phyloP scores from a whole-genome alignment of 2,888 invertebrate genomes.

The Epinotia nisella region DNA sequence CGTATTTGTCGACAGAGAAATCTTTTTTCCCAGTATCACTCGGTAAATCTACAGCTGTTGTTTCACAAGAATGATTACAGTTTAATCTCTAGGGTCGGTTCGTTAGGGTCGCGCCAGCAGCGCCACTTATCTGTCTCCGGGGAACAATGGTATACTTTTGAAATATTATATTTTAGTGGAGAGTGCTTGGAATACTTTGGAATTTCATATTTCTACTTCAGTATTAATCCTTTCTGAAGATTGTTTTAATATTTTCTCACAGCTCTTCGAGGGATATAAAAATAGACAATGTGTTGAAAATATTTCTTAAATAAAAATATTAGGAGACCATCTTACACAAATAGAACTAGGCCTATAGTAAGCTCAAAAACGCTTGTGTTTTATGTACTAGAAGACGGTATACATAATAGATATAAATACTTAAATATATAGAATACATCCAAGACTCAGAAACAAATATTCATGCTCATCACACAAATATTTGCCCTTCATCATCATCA shows the following conservation, averaged over 20 bases:
- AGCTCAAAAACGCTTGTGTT: no score
- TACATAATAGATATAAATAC: no score
- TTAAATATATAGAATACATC: no score
- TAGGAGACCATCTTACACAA: no score
- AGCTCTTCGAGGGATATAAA: neutral
- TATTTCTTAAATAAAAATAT: no score
- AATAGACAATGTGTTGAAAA: no score
- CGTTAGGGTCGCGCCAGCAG: slow-evolving; percentile 32
- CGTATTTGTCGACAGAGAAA: neutral
- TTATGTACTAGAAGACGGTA: no score
- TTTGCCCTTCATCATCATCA: no score
- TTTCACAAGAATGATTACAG: slow-evolving; percentile 34
- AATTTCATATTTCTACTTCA: neutral
- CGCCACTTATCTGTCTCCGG: slow-evolving; percentile 26
- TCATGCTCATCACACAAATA: no score
- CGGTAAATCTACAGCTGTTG: slow-evolving; percentile 4
- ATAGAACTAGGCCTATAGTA: no score
- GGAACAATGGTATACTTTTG: slow-evolving; percentile 31
- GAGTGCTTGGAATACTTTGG: neutral
- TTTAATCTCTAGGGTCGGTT: slow-evolving; percentile 36
- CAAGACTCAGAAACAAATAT: no score
- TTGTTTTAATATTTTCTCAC: neutral
- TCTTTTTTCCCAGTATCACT: neutral
- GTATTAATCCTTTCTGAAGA: neutral
- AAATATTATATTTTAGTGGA: slow-evolving; percentile 30